A percentile compares a stretch with the other conserved stretches of the same genome.
These are phyloP conservation scores for Machimus rusticus DNA, from an alignment of 2,888 invertebrate genomes.

Conservation along the genomic window DNA sequence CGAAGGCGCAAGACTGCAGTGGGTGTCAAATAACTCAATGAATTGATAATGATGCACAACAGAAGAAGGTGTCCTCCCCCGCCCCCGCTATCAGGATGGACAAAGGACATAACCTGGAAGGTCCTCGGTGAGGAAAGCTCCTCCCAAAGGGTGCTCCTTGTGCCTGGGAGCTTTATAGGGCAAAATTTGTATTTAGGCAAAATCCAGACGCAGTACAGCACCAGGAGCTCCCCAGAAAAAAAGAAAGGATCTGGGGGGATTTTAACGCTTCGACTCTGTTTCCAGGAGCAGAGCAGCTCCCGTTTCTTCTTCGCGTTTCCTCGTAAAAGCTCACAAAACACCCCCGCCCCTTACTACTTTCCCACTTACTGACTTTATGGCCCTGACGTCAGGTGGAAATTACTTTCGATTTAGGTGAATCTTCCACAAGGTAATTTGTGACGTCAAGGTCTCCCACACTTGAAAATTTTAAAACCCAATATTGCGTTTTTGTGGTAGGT, in stretches of 20 bases:
- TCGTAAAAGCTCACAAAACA: neutral
- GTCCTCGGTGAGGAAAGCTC: neutral
- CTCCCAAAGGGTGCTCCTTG: neutral
- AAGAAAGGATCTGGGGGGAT: neutral
- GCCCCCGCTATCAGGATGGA: neutral
- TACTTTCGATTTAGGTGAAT: constrained; percentile 6
- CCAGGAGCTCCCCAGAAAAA: neutral
- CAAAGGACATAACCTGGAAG: neutral
- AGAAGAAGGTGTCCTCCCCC: neutral
- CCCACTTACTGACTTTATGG: neutral
- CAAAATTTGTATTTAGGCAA: neutral
- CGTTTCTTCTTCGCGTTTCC: neutral
- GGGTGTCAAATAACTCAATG: neutral
- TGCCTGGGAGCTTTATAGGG: neutral
- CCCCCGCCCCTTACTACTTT: neutral
- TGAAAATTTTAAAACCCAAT: neutral
- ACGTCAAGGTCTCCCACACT: neutral
- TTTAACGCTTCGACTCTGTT: neutral
- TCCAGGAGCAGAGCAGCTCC: neutral
- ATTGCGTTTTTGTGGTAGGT: neutral
- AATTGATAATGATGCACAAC: neutral
- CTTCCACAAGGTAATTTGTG: neutral
- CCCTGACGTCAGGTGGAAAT: neutral
- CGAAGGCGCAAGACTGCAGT: neutral
- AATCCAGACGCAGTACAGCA: neutral